Conservation (phyloP, 2,113 vertebrate species). For the Ageneiosus marmoratus region DNA sequence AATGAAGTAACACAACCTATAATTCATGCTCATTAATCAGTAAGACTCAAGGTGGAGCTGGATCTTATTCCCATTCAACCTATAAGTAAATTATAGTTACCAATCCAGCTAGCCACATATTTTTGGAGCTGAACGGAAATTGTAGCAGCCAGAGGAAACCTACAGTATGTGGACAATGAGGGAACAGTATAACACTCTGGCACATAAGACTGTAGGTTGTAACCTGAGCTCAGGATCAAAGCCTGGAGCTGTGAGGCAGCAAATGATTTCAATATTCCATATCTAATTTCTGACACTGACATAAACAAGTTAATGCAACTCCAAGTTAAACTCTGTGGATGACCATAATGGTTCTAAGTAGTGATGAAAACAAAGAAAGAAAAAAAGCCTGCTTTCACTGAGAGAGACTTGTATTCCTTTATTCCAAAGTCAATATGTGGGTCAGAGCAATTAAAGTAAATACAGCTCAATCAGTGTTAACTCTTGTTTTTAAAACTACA, state of each 20-base stretch:
- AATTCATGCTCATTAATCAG: not conserved
- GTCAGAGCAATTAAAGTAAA: conserved; percentile 9
- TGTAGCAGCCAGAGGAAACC: not conserved
- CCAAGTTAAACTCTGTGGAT: not conserved
- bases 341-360: not conserved
- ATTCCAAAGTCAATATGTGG: conserved; percentile 22
- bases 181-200: not conserved
- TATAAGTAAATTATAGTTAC: not conserved
- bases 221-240: not conserved
- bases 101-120: not conserved
- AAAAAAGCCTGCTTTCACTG: not conserved
- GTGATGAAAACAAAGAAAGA: not conserved
- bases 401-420: not conserved
- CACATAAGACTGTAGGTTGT: not conserved
- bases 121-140: not conserved
- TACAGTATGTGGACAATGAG: not conserved
- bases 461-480: not conserved
- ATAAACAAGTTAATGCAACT: not conserved
- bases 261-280: not conserved
- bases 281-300: not conserved
- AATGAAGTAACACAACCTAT: not conserved
- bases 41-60: not conserved
- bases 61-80: not conserved
- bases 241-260: not conserved
- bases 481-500: not conserved